Evolutionary conservation across 2,113 vertebrate genomes (phyloP).

Genomic region (Euleptes europaea): DNA sequence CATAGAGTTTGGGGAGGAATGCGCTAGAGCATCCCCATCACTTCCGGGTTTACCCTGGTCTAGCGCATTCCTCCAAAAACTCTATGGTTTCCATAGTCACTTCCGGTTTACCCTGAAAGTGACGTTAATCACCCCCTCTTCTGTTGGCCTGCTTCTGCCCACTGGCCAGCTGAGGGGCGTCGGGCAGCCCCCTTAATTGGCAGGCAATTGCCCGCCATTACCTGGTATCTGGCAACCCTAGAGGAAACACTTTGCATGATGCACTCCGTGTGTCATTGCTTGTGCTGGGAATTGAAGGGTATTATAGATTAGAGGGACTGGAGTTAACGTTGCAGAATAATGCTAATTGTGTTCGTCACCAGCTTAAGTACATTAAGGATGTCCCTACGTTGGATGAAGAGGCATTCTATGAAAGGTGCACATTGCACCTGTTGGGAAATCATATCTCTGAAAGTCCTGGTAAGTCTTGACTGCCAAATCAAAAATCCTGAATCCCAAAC

Average conservation of each 20-base stretch:
- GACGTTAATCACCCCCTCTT: too few species aligned
- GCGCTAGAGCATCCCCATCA: too few species aligned
- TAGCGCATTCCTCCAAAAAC: too few species aligned
- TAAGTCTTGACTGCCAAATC: constrained; percentile 34
- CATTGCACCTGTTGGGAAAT: constrained; percentile 57
- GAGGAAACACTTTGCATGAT: background rate
- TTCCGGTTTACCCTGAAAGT: too few species aligned
- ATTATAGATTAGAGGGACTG: background rate
- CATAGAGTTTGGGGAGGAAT: too few species aligned
- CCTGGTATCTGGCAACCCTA: too few species aligned
- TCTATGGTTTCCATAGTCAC: too few species aligned
- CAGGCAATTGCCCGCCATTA: too few species aligned
- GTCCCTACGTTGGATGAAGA: constrained; percentile 55
- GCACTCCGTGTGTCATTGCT: background rate
- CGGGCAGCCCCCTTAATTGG: too few species aligned
- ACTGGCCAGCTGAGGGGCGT: too few species aligned
- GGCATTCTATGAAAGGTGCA: constrained; percentile 59
- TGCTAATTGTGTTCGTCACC: background rate
- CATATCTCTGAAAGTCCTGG: constrained; percentile 40
- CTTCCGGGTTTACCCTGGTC: too few species aligned
- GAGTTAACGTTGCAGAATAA: background rate
- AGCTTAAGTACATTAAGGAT: constrained; percentile 69
- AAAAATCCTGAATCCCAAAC: background rate
- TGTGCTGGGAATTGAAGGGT: background rate
- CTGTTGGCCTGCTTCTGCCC: too few species aligned